Conservation (phyloP, 2,797 vertebrate species). For the Schizothorax lantsangensis region DNA sequence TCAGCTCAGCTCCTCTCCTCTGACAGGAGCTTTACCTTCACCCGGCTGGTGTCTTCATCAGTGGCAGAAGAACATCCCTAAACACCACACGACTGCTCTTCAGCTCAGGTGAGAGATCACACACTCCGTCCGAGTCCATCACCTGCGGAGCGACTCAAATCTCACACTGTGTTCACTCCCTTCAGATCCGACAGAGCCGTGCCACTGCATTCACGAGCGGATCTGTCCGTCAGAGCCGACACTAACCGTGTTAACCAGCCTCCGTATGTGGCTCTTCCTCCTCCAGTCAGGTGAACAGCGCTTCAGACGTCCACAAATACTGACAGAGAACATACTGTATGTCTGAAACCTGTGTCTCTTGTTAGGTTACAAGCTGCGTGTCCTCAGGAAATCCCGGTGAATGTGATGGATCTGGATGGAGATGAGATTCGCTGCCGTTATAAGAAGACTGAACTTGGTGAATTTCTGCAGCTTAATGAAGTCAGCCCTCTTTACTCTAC, state of each 20-base stretch:
- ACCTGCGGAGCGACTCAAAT: neutral
- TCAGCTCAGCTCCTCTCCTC: slow-evolving; percentile 55
- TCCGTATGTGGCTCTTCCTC: slow-evolving; percentile 69
- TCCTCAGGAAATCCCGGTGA: slow-evolving; percentile 64
- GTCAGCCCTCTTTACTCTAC: slow-evolving; percentile 58
- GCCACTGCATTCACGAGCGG: slow-evolving; percentile 65
- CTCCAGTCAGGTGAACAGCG: slow-evolving; percentile 73
- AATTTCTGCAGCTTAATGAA: slow-evolving; percentile 73
- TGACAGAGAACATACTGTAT: neutral
- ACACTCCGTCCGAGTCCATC: slow-evolving; percentile 56
- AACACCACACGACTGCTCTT: slow-evolving; percentile 58
- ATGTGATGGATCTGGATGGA: slow-evolving; percentile 73
- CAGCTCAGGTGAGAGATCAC: slow-evolving; percentile 57
- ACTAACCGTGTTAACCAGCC: slow-evolving; percentile 73
- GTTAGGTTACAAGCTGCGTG: slow-evolving; percentile 70
- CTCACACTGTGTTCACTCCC: neutral
- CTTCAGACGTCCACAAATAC: neutral
- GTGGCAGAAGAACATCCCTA: slow-evolving; percentile 73
- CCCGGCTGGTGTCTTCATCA: slow-evolving; percentile 76
- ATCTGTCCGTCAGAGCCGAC: slow-evolving; percentile 63
- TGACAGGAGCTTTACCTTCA: slow-evolving; percentile 63
- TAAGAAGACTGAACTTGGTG: slow-evolving; percentile 56
- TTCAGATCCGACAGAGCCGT: slow-evolving; percentile 59
- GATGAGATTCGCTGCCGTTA: slow-evolving; percentile 75
- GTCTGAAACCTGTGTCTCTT: neutral